Base-by-base conservation (phyloP, 1,140 invertebrate genomes). In the Drosophila truncata region DNA sequence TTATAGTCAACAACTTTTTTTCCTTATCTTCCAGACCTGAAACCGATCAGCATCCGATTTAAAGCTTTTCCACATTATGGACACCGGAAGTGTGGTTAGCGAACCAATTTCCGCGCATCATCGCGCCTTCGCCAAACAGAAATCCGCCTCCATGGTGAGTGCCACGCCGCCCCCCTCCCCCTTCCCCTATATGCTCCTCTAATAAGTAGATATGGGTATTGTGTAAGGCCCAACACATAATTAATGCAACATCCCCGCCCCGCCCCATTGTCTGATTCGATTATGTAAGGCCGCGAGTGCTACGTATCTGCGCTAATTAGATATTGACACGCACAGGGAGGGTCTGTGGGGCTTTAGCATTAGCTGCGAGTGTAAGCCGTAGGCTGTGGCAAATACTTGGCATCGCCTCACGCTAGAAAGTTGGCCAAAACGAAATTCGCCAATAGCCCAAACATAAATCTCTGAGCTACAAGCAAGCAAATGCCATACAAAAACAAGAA, bases 121-220 rank as follows among this genome's bases (percentile, higher is more conserved):
- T 92, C 91, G 91, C 80, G 90, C 88, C 58, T 92, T 92, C 61
- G 78, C 90, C 69, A 92, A 92, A 70, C 91, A 92, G 80, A 92
- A 92, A 80, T 92, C 91, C 50, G 91, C 91, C 62, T 92, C 91
- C 60, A 92, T 92, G 91, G 91, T 92, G 67, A 91, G 85, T 86
- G 50, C 33, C 52, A 50, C 49, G 27, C 49, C n/a, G n/a, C 49
- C 27, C 75, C 9, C 8, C 39, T n/a, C 16, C 25, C 25, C 25
- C 69, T 39, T 35, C 35, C 35, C 23, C 16, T 13, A 9, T 31
- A 42, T 63, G 64, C 37, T 57, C 16, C 47, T 6, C 13, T 35
- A 54, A 61, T 64, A 60, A 23, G 55, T 57, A 55, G 54, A 25
- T 25, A 57, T n/a, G 9, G 13, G 23, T 7, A 72, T 72, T 72